Percentiles rank a stretch among this genome's conserved stretches.
Conservation (phyloP, 2,888 invertebrate species). For the Acronicta psi region DNA sequence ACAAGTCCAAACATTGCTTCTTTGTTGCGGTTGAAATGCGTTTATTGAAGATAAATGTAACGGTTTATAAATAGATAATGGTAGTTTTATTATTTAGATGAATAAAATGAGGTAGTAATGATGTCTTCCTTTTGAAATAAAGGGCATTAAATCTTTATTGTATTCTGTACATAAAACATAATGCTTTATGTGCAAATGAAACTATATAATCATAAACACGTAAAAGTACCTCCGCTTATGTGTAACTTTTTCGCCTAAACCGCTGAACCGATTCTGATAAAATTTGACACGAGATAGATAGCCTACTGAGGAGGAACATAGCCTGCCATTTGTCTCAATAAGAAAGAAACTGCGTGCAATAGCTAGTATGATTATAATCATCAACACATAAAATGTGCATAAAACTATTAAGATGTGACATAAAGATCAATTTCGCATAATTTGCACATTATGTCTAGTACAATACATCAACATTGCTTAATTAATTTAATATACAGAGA, state of each 20-base stretch:
- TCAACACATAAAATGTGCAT: conserved; percentile 2
- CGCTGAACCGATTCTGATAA: too few relatives aligned
- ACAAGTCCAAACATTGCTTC: conserved; percentile 77
- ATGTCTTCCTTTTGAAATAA: conserved; percentile 22
- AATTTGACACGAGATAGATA: too few relatives aligned
- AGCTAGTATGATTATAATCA: conserved; percentile 9
- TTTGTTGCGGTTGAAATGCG: conserved; percentile 70
- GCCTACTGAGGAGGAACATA: too few relatives aligned
- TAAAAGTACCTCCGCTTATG: too few relatives aligned
- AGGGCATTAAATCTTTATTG: not conserved
- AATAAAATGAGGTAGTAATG: conserved; percentile 32
- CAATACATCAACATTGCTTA: not conserved
- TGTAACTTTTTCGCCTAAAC: too few relatives aligned
- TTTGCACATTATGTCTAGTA: conserved; percentile 3
- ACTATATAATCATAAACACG: not conserved
- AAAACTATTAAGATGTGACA: conserved; percentile 13
- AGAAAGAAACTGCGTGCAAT: too few relatives aligned
- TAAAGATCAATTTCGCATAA: conserved; percentile 17
- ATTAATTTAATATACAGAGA: not conserved
- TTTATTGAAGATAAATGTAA: conserved; percentile 64
- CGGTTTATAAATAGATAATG: conserved; percentile 57
- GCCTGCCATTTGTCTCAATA: too few relatives aligned
- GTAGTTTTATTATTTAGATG: conserved; percentile 49
- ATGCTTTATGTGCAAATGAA: not conserved
- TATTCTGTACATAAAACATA: not conserved